These are phyloP conservation scores for Pseudorhombus dupliciocellatus DNA, from an alignment of 2,113 vertebrate genomes.

Conservation along the genomic window DNA sequence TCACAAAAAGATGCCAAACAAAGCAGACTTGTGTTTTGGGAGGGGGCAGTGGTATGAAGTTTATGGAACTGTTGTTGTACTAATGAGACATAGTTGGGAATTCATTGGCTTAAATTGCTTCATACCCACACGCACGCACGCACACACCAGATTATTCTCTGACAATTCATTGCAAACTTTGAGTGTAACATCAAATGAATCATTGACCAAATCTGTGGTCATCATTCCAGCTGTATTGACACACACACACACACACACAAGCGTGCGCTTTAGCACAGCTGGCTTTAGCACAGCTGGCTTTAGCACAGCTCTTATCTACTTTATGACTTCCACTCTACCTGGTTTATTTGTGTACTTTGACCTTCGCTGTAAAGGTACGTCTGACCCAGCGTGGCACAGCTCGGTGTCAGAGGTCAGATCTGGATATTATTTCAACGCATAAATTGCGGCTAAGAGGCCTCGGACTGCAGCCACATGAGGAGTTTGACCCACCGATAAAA, in stretches of 20 bases:
- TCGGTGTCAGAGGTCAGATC: conserved; percentile 64
- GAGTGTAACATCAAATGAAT: conserved; percentile 42
- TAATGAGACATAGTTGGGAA: conserved; percentile 57
- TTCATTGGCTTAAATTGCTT: conserved; percentile 13
- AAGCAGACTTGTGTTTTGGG: conserved; percentile 34
- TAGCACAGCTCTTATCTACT: conserved; percentile 64
- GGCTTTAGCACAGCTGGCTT: conserved; percentile 14
- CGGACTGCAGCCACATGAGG: conserved; percentile 26
- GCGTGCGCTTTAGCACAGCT: conserved; percentile 3
- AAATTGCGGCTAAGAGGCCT: conserved; percentile 25
- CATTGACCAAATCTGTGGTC: conserved; percentile 30
- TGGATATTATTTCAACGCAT: conserved; percentile 60
- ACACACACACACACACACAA: conserved; percentile 11
- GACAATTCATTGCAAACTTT: conserved; percentile 1
- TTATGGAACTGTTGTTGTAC: conserved; percentile 62
- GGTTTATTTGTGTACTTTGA: conserved; percentile 78
- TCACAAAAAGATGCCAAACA: too few species aligned
- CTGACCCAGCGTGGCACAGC: conserved; percentile 29
- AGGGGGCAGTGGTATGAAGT: conserved; percentile 42
- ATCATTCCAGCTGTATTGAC: not conserved
- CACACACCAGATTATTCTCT: not conserved
- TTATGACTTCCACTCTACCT: conserved; percentile 73
- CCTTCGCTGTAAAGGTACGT: conserved; percentile 60
- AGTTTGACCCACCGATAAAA: conserved; percentile 47
- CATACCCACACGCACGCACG: not conserved